Evolutionary conservation across 2,113 vertebrate genomes (phyloP).

Genomic region (Colossoma macropomum): DNA sequence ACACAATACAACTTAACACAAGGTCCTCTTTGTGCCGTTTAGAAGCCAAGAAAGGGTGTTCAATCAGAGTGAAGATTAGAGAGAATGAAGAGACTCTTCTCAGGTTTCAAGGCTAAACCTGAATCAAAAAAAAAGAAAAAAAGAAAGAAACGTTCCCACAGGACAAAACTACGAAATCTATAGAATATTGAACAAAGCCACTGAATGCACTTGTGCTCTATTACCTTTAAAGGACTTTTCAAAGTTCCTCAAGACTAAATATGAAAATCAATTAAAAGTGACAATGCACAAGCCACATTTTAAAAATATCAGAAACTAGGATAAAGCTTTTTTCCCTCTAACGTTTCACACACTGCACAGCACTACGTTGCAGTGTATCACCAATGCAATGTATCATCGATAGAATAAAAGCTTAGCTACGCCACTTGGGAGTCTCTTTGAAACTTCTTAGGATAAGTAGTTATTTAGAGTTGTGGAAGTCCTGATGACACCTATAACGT

Average conservation of each 20-base stretch:
- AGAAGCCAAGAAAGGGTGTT: neutral
- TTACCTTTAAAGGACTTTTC: neutral
- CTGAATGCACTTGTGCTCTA: neutral
- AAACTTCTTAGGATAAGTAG: too few species aligned
- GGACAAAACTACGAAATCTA: neutral
- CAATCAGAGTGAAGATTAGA: neutral
- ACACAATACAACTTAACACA: slow-evolving; percentile 40
- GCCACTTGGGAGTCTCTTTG: too few species aligned
- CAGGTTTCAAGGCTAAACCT: neutral
- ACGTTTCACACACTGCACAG: too few species aligned
- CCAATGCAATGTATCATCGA: too few species aligned
- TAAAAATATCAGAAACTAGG: too few species aligned
- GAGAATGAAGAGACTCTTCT: neutral
- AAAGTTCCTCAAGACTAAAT: neutral
- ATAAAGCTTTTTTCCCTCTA: too few species aligned
- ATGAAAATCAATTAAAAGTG: too few species aligned
- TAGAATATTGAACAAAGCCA: neutral
- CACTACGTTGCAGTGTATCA: too few species aligned
- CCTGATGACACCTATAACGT: too few species aligned
- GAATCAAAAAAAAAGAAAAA: neutral
- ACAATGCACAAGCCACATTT: too few species aligned
- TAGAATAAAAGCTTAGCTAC: too few species aligned
- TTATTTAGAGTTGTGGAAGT: too few species aligned
- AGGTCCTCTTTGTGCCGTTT: slow-evolving; percentile 11
- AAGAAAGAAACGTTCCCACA: neutral